Conservation (phyloP, 2,888 invertebrate genomes). For the Melanostoma scalare region DNA sequence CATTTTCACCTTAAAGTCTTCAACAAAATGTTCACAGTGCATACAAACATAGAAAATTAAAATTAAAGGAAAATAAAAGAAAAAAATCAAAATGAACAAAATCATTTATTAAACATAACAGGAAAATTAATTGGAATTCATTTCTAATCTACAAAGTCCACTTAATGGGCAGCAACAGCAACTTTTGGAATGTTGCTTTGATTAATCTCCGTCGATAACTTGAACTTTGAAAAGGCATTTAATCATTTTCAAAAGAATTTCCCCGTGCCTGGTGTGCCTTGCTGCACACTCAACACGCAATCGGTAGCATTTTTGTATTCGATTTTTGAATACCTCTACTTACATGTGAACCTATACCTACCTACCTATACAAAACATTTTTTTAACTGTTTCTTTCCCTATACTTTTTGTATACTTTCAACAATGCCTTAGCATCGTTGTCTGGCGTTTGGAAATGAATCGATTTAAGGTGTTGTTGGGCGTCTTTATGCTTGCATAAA, state of each 20-base stretch:
- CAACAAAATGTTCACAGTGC: slow-evolving; percentile 25
- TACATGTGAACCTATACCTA: not conserved
- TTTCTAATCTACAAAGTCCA: slow-evolving; percentile 66
- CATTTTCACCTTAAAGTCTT: slow-evolving; percentile 22
- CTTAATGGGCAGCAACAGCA: slow-evolving; percentile 48
- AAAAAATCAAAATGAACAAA: slow-evolving; percentile 7
- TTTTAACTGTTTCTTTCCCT: not conserved
- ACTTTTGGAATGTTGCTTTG: slow-evolving; percentile 60
- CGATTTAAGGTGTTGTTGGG: slow-evolving; percentile 30
- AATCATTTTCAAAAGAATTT: slow-evolving; percentile 62
- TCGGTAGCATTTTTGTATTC: slow-evolving; percentile 54
- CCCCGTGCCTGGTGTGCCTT: not conserved
- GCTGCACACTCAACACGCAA: slow-evolving; percentile 38
- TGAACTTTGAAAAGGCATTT: slow-evolving; percentile 61
- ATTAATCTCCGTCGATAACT: slow-evolving; percentile 58
- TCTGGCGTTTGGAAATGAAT: slow-evolving; percentile 11
- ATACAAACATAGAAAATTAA: not conserved
- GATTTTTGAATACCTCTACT: slow-evolving; percentile 12
- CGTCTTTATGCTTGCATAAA: slow-evolving; percentile 29
- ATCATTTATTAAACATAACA: slow-evolving; percentile 42
- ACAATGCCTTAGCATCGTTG: not conserved
- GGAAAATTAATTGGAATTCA: slow-evolving; percentile 68
- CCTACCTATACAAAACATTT: not conserved
- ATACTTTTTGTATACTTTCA: not conserved
- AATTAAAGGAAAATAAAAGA: slow-evolving; percentile 1